Conservation (phyloP, 2,797 vertebrate genomes). For the Pithecia hirsuta region DNA sequence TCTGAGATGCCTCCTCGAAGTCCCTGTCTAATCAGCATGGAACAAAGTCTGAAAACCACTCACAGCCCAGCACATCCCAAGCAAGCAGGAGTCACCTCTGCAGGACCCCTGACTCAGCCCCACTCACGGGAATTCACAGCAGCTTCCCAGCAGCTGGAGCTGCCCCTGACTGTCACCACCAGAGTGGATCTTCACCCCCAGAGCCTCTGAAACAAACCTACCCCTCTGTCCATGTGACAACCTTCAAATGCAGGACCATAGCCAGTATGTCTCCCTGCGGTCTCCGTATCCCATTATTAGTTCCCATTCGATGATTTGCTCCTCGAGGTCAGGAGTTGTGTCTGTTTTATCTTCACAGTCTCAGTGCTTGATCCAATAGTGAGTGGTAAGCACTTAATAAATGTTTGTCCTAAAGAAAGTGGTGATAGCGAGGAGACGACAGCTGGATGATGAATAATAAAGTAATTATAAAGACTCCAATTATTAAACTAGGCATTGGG, state of each 20-base stretch:
- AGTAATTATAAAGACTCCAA: background rate
- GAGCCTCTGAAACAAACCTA: background rate
- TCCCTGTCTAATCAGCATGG: background rate
- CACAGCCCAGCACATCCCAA: background rate
- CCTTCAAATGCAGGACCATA: background rate
- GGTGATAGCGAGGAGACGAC: background rate
- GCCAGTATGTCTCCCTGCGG: background rate
- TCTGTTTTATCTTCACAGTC: background rate
- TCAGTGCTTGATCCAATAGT: background rate
- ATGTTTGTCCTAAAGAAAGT: background rate
- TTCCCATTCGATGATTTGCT: background rate
- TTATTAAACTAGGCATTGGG: background rate
- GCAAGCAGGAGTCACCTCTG: background rate
- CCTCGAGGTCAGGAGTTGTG: background rate
- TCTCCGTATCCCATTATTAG: background rate
- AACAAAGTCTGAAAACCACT: background rate
- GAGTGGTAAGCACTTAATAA: background rate
- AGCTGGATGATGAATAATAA: background rate
- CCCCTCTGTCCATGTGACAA: background rate
- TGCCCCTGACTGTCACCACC: background rate
- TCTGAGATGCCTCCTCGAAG: background rate
- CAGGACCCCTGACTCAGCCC: background rate
- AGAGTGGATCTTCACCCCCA: background rate
- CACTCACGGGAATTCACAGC: background rate
- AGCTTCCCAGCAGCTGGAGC: background rate